These are phyloP conservation scores for Hyaena hyaena DNA, from an alignment of 2,113 vertebrate species.

Conservation along the genomic window DNA sequence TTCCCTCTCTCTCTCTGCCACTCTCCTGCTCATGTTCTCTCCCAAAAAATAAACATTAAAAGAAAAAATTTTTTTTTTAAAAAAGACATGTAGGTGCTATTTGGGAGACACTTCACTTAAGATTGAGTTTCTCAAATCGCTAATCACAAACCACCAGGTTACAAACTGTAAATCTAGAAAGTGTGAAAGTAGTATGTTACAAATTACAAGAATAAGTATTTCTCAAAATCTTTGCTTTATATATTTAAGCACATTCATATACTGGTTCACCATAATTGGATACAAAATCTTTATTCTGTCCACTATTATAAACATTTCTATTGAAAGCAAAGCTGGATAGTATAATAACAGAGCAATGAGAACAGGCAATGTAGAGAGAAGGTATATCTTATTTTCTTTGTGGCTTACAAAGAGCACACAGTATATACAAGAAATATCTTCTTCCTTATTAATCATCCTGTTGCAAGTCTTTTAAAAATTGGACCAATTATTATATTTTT, in stretches of 20 bases:
- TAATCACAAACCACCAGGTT: neutral
- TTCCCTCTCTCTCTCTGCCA: no score
- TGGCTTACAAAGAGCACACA: neutral
- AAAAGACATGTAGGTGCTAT: neutral
- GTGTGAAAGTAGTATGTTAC: neutral
- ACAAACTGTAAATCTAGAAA: neutral
- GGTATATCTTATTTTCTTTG: neutral
- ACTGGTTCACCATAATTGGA: neutral
- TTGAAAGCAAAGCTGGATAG: neutral
- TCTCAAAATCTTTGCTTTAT: slow-evolving; percentile 43
- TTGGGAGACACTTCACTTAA: neutral
- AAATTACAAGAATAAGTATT: neutral
- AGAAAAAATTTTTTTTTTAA: no score
- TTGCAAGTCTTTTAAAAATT: slow-evolving; percentile 28
- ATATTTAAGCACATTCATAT: neutral
- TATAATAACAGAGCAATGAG: neutral
- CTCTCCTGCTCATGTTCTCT: no score
- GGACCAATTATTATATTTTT: neutral
- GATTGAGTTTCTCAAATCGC: neutral
- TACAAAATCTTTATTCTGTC: slow-evolving; percentile 10
- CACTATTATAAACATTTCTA: slow-evolving; percentile 22
- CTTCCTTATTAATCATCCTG: neutral
- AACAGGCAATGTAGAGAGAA: neutral
- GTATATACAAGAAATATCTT: neutral
- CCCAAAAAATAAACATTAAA: no score